These are phyloP conservation scores for Drosophila nr. medialis DNA, from an alignment of 2,888 invertebrate species.

Conservation along the genomic window DNA sequence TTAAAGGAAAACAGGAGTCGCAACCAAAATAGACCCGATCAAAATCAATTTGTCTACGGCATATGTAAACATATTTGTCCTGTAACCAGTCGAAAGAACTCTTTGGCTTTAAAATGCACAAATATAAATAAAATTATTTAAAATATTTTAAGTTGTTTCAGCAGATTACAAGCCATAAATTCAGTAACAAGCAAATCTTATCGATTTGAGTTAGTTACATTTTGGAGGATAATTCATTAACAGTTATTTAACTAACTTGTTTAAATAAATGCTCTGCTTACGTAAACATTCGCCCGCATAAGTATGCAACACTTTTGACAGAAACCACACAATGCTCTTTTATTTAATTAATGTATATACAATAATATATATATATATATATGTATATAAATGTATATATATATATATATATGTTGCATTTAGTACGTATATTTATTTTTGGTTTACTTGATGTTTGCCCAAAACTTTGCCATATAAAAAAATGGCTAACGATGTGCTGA, in stretches of 20 bases:
- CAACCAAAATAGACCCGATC: constrained; percentile 50
- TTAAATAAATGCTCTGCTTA: constrained; percentile 16
- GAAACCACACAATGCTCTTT: constrained; percentile 57
- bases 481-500: constrained; percentile 76
- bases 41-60: constrained; percentile 26
- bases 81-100: background rate
- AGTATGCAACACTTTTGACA: constrained; percentile 53
- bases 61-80: constrained; percentile 15
- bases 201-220: background rate
- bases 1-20: constrained; percentile 66
- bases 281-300: constrained; percentile 50
- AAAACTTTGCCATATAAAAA: constrained; percentile 57
- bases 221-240: background rate
- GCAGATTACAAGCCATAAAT: background rate
- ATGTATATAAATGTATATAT: background rate
- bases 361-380: background rate
- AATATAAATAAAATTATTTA: background rate
- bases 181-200: background rate
- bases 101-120: background rate
- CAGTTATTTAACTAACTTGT: constrained; percentile 24
- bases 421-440: constrained; percentile 2
- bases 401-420: constrained; percentile 3
- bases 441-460: constrained; percentile 51
- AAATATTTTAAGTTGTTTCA: background rate
- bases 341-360: constrained; percentile 65